Percentiles rank a stretch among this genome's conserved stretches.
These are phyloP conservation scores for Armadillidium nasatum DNA, from an alignment of 1,140 invertebrate genomes.

Conservation along the genomic window DNA sequence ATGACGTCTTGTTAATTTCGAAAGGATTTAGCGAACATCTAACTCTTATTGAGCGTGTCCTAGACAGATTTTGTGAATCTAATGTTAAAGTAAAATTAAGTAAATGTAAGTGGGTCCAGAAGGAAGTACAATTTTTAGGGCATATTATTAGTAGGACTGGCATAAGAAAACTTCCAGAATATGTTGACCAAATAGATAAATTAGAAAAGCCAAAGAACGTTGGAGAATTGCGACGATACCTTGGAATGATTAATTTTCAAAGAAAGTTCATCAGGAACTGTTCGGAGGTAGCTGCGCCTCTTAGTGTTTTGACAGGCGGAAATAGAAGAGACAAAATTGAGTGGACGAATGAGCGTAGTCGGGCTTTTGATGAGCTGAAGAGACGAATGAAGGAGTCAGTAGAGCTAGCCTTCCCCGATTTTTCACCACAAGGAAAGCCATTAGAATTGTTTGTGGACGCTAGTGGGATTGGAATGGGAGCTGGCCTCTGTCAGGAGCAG, in stretches of 20 bases:
- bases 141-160: neutral
- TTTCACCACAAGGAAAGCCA: neutral
- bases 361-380: neutral
- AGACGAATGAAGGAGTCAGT: neutral
- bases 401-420: slow-evolving; percentile 4
- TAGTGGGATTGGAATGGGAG: neutral
- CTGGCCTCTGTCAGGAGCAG: neutral
- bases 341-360: too few relatives aligned
- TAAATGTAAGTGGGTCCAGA: neutral
- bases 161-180: neutral
- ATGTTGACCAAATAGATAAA: neutral
- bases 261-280: neutral
- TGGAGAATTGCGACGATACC: too few relatives aligned
- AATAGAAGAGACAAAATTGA: too few relatives aligned
- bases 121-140: neutral
- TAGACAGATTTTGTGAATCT: neutral
- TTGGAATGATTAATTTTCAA: too few relatives aligned
- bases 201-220: neutral
- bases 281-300: neutral
- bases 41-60: neutral
- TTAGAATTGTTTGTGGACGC: slow-evolving; percentile 5
- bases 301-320: neutral
- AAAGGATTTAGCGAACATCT: neutral
- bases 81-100: neutral
- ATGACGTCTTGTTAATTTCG: neutral